Evolutionary conservation across 92 coral and sea anemone species (phyloP).

Genomic region (Plumapathes pennacea): DNA sequence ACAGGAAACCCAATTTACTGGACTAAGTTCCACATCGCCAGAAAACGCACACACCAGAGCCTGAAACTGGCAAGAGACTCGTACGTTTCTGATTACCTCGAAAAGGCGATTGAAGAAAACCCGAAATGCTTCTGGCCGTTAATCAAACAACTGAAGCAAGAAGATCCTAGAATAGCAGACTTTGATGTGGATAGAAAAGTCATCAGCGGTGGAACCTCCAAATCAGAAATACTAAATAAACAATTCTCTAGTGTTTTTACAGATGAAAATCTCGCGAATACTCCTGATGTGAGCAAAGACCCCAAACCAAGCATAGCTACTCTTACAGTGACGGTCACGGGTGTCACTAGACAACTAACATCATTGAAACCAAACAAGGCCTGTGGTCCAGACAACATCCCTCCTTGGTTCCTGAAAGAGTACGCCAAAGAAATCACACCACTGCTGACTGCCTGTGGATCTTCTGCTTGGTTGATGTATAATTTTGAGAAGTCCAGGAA

Average conservation of each 20-base stretch:
- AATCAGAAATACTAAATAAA: constrained; percentile 32
- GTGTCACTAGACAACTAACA: constrained; percentile 20
- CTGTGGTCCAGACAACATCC: constrained; percentile 30
- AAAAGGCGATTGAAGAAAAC: constrained; percentile 38
- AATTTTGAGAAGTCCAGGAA: too few relatives aligned
- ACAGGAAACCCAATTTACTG: constrained; percentile 7
- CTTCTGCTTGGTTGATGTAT: too few relatives aligned
- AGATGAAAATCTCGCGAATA: constrained; percentile 10
- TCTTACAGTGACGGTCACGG: constrained; percentile 7
- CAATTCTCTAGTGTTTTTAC: constrained; percentile 27
- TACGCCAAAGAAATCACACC: constrained; percentile 12
- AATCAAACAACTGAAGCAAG: constrained; percentile 10
- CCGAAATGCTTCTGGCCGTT: constrained; percentile 24
- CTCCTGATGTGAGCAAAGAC: constrained; percentile 27
- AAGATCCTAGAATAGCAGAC: constrained; percentile 9
- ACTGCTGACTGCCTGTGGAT: constrained; percentile 10
- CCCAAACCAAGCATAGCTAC: constrained; percentile 9
- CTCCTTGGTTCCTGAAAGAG: constrained; percentile 39
- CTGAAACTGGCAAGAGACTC: constrained; percentile 15
- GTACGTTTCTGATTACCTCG: constrained; percentile 16
- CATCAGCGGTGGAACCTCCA: constrained; percentile 16
- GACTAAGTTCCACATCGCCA: constrained; percentile 4
- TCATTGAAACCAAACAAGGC: constrained; percentile 35
- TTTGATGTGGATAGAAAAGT: constrained; percentile 19
- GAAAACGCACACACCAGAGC: constrained; percentile 3